phyloP scores from a whole-genome alignment of 2,113 vertebrate species.

The Calidris pygmaea region DNA sequence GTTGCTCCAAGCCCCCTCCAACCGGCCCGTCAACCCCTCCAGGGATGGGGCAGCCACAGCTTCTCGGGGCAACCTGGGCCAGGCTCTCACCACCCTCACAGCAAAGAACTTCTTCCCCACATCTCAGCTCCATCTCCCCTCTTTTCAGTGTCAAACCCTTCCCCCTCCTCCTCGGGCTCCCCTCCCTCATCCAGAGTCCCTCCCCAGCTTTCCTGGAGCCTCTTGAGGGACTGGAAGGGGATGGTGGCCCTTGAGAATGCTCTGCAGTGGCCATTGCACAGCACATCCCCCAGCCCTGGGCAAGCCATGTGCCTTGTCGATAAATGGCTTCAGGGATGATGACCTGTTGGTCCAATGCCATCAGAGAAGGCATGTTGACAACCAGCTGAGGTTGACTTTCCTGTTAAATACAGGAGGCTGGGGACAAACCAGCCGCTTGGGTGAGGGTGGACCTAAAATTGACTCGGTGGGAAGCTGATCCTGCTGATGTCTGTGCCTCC shows the following conservation, averaged over 20 bases:
- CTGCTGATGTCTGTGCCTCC: background rate
- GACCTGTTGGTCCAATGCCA: background rate
- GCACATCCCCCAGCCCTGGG: background rate
- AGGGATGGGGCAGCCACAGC: too few species aligned
- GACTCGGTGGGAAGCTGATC: background rate
- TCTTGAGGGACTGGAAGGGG: too few species aligned
- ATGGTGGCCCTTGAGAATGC: accelerated
- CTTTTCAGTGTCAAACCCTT: too few species aligned
- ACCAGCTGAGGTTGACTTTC: background rate
- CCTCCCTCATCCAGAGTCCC: too few species aligned
- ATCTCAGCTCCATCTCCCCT: too few species aligned
- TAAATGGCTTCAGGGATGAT: background rate
- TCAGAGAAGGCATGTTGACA: background rate
- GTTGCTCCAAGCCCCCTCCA: too few species aligned
- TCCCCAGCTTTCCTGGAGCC: too few species aligned
- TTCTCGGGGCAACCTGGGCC: too few species aligned
- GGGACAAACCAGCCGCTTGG: background rate
- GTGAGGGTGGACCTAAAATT: background rate
- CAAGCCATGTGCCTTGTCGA: background rate
- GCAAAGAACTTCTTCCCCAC: too few species aligned
- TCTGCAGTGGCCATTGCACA: background rate
- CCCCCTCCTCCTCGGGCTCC: too few species aligned
- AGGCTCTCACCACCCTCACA: too few species aligned
- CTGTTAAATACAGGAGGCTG: background rate
- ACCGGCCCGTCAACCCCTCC: too few species aligned